Evolutionary conservation across 2,113 vertebrate species (phyloP).

Genomic region (Prochilodus magdalenae): DNA sequence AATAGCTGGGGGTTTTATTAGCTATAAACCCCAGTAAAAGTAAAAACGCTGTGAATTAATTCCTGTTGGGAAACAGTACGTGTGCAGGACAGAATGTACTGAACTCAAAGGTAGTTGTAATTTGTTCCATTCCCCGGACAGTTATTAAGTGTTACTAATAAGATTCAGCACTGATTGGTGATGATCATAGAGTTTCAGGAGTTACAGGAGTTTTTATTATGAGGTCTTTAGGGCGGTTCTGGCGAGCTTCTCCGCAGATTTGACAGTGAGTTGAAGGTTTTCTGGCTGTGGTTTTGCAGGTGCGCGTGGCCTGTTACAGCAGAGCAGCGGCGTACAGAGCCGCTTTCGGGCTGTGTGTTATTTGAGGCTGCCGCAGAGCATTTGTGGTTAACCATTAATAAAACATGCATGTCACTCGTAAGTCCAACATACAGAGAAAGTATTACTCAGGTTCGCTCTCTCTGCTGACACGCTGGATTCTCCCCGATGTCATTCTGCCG

Average conservation of each 20-base stretch:
- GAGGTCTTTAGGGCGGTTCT: neutral
- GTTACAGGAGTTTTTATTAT: too few species aligned
- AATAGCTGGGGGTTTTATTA: too few species aligned
- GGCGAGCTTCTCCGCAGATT: neutral
- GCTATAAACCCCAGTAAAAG: too few species aligned
- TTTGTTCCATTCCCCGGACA: too few species aligned
- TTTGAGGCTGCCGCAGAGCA: neutral
- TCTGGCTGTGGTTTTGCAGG: neutral
- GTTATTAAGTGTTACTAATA: too few species aligned
- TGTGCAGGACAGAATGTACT: too few species aligned
- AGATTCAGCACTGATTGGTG: too few species aligned
- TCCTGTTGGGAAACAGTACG: too few species aligned
- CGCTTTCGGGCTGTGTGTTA: neutral
- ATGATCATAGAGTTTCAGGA: too few species aligned
- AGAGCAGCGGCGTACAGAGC: neutral
- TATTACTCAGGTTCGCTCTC: neutral
- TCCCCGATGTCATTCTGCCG: neutral
- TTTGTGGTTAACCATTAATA: constrained; percentile 28
- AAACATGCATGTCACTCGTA: neutral
- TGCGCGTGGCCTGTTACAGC: neutral
- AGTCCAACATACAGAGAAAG: neutral
- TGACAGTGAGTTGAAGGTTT: neutral
- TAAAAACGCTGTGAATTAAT: too few species aligned
- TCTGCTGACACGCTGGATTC: neutral
- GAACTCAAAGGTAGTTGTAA: too few species aligned